Evolutionary conservation across 2,888 invertebrate genomes (phyloP).

Genomic region (Himalopsyche anomala): DNA sequence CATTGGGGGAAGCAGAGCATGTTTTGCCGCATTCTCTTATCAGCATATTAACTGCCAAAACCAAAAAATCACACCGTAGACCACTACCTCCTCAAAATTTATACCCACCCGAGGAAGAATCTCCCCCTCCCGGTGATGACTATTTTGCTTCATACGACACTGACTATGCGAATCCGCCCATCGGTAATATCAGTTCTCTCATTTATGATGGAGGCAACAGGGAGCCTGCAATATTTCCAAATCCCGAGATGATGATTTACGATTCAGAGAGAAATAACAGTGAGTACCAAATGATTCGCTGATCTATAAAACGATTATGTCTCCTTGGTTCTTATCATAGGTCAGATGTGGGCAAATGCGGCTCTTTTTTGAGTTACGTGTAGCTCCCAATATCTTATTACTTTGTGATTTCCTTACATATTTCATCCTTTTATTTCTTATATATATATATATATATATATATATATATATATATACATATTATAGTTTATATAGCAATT

Average conservation of each 20-base stretch:
- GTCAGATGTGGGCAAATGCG: not conserved
- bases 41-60: constrained; percentile 9
- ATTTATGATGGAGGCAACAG: constrained; percentile 70
- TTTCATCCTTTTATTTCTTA: too few relatives aligned
- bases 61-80: constrained; percentile 45
- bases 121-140: constrained; percentile 59
- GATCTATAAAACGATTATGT: too few relatives aligned
- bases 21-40: constrained; percentile 16
- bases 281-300: not conserved
- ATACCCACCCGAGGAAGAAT: constrained; percentile 62
- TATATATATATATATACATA: too few relatives aligned
- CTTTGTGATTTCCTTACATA: too few relatives aligned
- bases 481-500: too few relatives aligned
- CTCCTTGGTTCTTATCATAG: not conserved
- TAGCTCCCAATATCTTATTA: too few relatives aligned
- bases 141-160: constrained; percentile 64
- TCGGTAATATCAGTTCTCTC: constrained; percentile 74
- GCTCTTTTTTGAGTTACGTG: too few relatives aligned
- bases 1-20: constrained; percentile 4
- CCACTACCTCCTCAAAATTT: constrained; percentile 52
- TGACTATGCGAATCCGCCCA: constrained; percentile 57
- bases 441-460: too few relatives aligned
- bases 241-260: constrained; percentile 71
- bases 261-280: constrained; percentile 59
- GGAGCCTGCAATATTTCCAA: constrained; percentile 72